Conservation (phyloP, 2,888 invertebrate genomes). For the Seira musarum region DNA sequence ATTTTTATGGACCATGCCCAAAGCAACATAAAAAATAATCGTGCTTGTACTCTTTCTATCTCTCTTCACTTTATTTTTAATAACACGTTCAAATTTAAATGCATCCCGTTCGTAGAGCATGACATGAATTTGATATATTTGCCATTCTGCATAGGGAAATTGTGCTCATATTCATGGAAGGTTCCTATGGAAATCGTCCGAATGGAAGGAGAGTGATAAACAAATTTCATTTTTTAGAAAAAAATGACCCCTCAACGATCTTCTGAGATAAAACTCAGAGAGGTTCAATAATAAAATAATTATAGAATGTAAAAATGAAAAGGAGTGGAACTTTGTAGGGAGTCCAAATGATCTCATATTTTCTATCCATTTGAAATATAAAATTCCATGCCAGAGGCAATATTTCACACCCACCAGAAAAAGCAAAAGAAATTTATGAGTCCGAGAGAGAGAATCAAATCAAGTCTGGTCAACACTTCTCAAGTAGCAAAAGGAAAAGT, state of each 20-base stretch:
- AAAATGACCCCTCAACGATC: background rate
- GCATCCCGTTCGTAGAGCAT: too few species aligned
- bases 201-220: background rate
- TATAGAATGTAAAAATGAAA: slow-evolving; percentile 5
- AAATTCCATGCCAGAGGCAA: slow-evolving; percentile 46
- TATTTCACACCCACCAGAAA: slow-evolving; percentile 60
- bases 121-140: too few species aligned
- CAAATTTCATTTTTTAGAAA: background rate
- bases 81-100: too few species aligned
- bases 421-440: slow-evolving; percentile 15
- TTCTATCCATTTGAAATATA: slow-evolving; percentile 28
- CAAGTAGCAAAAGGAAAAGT: too few species aligned
- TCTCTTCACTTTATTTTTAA: slow-evolving; percentile 2
- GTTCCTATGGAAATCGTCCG: background rate
- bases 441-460: background rate
- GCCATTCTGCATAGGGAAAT: too few species aligned
- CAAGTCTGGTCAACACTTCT: too few species aligned
- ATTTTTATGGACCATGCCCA: slow-evolving; percentile 54
- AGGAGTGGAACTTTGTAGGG: slow-evolving; percentile 49
- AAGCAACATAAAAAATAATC: slow-evolving; percentile 31
- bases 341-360: slow-evolving; percentile 32
- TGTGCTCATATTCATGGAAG: background rate
- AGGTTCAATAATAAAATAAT: slow-evolving; percentile 2
- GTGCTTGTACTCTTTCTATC: slow-evolving; percentile 20
- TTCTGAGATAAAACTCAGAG: background rate